These are phyloP conservation scores for Sclerurus mexicanus DNA, from an alignment of 2,113 vertebrate species.

Conservation along the genomic window DNA sequence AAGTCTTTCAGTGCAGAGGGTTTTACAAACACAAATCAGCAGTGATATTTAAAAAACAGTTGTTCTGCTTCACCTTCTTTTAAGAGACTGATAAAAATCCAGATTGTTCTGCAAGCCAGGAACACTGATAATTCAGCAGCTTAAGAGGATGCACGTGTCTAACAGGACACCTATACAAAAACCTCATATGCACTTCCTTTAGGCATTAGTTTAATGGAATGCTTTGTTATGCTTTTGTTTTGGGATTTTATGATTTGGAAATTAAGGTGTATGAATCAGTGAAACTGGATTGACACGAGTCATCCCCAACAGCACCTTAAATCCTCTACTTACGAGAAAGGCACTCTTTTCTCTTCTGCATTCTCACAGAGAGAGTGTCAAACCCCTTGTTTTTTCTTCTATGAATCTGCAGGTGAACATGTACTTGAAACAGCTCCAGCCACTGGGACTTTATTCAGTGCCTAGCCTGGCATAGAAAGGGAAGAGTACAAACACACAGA, in stretches of 20 bases:
- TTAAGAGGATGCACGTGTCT: not conserved
- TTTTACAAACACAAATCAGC: not conserved
- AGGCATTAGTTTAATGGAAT: not conserved
- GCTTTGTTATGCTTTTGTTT: not conserved
- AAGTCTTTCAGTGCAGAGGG: not conserved
- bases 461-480: not conserved
- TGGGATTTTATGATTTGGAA: not conserved
- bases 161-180: not conserved
- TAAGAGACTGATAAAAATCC: not conserved
- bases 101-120: not conserved
- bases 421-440: not conserved
- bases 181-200: not conserved
- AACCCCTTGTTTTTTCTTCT: fast-evolving
- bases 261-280: not conserved
- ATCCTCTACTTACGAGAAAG: not conserved
- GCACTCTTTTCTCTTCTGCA: not conserved
- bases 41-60: not conserved
- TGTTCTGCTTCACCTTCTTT: not conserved
- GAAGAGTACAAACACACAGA: not conserved
- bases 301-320: not conserved
- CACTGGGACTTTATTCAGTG: not conserved
- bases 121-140: not conserved
- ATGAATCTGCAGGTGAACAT: not conserved
- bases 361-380: not conserved
- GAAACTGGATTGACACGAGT: not conserved